Base-by-base conservation (phyloP, 92 coral and sea anemone genomes). In the Zoanthus sansibaricus region DNA sequence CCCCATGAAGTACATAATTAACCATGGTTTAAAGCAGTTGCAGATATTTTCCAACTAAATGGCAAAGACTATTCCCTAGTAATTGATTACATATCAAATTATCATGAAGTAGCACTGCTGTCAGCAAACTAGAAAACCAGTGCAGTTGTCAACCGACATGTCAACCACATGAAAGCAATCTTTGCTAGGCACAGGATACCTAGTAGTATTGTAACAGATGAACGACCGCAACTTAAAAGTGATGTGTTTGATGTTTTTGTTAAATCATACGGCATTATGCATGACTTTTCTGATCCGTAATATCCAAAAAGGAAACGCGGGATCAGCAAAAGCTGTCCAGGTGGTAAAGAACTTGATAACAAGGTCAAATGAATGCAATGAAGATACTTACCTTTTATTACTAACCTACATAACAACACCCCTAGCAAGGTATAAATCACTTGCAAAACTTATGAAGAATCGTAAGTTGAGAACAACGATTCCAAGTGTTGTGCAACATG, bases 361-460 rank as follows among this genome's bases (percentile, higher is more conserved):
- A 68, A 68, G 20, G 37, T n/a, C 72, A n/a, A 25, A 0, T n/a
- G 72, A 68, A 25, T 17, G 12, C 32, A 68, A 68, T 7, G 72
- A 68, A 68, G 72, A 68, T 2, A n/a, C 72, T 8, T 68, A 68
- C 20, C 72, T 68, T n/a, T 32, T 33, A 4, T 68, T 68, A 25
- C 37, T 68, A n/a, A 1, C 91, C 14, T 76, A 88, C 72, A 72
- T 83, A 46, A 82, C 76, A n/a, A 83, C 91, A n/a, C 91, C 91
- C 14, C 83, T 56, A 37, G 25, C 66, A 56, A 20, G 77, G 1
- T 88, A 84, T 20, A 84, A 84, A 37, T 71, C 88, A 51, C 82
- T 82, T 9, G 71, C 77, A 10, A 87, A 87, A 30, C n/a, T 87
- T 13, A 44, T 62, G 42, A 64, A 77, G 77, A 87, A 76, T 47